These are phyloP conservation scores for Microtus oregoni DNA, from an alignment of 2,113 vertebrate species.

Conservation along the genomic window DNA sequence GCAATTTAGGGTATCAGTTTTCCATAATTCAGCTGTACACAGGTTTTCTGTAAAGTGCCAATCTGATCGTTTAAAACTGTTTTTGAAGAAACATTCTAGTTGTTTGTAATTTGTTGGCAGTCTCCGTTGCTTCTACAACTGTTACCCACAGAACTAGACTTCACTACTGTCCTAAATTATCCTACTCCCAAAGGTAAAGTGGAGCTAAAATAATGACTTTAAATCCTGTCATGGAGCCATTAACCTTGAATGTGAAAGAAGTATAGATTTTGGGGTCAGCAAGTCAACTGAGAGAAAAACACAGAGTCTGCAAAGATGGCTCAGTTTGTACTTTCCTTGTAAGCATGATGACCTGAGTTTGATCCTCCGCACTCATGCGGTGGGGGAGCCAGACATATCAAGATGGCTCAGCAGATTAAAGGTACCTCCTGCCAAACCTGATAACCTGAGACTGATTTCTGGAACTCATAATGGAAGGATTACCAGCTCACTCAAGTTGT, in stretches of 20 bases:
- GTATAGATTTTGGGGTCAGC: background rate
- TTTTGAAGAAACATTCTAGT: background rate
- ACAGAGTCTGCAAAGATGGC: background rate
- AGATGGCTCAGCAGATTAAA: background rate
- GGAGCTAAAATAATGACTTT: background rate
- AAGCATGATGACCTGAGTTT: background rate
- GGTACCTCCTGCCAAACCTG: background rate
- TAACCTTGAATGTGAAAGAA: background rate
- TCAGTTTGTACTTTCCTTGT: background rate
- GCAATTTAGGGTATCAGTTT: conserved; percentile 16
- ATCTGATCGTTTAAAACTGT: conserved; percentile 34
- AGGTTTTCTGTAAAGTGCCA: background rate
- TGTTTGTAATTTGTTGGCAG: background rate
- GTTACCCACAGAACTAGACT: background rate
- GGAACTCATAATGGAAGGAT: background rate
- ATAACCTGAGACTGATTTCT: background rate
- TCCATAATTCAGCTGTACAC: conserved; percentile 9
- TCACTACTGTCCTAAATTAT: background rate
- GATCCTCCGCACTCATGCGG: background rate
- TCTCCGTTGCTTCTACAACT: background rate
- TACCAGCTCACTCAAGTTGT: background rate
- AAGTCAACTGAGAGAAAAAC: conserved; percentile 11
- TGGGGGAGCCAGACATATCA: background rate
- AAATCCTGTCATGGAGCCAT: background rate
- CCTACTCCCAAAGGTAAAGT: background rate